Percentiles rank a stretch among this genome's conserved stretches.
Evolutionary conservation across 2,797 vertebrate species (phyloP).

Genomic region (Galagoides demidoff): DNA sequence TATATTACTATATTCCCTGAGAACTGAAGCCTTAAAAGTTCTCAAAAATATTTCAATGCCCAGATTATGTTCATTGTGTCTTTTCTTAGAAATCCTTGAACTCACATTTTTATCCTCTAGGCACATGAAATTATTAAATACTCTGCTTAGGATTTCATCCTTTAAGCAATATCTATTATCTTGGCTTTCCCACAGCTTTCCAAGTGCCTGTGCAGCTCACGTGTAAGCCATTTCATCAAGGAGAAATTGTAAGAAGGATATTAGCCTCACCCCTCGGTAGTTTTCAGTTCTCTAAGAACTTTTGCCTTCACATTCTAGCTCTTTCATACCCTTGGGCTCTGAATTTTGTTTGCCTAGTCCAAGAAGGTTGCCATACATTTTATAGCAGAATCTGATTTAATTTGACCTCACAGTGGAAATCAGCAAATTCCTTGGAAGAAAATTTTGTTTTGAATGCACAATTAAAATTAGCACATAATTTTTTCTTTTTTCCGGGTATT

Average conservation of each 20-base stretch:
- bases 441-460: neutral
- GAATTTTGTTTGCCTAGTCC: neutral
- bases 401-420: neutral
- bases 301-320: neutral
- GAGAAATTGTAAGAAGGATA: neutral
- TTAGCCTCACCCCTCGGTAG: neutral
- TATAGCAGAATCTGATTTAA: neutral
- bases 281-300: neutral
- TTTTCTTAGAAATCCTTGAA: neutral
- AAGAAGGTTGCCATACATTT: neutral
- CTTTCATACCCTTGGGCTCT: neutral
- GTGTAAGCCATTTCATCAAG: neutral
- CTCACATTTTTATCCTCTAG: neutral
- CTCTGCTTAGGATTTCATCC: neutral
- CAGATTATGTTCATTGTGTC: neutral
- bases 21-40: neutral
- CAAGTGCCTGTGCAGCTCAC: neutral
- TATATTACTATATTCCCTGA: neutral
- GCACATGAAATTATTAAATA: neutral
- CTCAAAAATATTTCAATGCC: neutral
- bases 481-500: neutral
- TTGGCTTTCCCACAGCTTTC: neutral
- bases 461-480: neutral
- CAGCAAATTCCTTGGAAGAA: neutral
- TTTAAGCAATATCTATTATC: neutral